phyloP scores from a whole-genome alignment of 2,113 vertebrate genomes.

The Percina caprodes region DNA sequence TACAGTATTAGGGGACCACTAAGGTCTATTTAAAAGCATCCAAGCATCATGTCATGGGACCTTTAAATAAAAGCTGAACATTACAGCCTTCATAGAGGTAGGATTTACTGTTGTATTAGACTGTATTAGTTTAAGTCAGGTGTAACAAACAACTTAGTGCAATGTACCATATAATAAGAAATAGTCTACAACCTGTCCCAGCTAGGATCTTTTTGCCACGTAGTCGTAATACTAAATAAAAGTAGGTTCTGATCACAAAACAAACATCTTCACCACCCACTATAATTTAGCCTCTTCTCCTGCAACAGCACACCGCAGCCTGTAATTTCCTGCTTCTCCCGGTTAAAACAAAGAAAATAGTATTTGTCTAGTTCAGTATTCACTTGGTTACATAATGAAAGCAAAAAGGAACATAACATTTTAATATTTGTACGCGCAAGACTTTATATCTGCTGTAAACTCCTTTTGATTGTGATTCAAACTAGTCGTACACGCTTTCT shows the following conservation, averaged over 20 bases:
- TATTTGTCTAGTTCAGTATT: neutral
- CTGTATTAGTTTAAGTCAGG: neutral
- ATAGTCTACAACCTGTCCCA: neutral
- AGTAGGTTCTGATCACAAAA: constrained; percentile 24
- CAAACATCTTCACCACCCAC: constrained; percentile 60
- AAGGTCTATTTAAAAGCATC: too few relatives aligned
- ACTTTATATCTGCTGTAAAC: neutral
- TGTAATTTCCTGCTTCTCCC: constrained; percentile 55
- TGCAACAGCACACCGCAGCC: constrained; percentile 29
- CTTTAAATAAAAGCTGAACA: neutral
- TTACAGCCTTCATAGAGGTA: neutral
- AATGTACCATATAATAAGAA: neutral
- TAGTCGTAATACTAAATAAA: constrained; percentile 42
- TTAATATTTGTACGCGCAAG: neutral
- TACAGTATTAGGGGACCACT: too few relatives aligned
- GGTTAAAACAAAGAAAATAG: constrained; percentile 18
- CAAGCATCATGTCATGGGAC: too few relatives aligned
- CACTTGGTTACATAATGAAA: constrained; percentile 61
- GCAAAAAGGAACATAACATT: constrained; percentile 30
- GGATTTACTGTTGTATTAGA: neutral
- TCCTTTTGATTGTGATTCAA: neutral
- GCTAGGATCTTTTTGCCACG: constrained; percentile 41
- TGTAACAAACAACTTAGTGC: neutral
- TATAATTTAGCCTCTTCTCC: constrained; percentile 55
- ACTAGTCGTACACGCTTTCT: neutral